Conservation (phyloP, 2,888 invertebrate genomes). For the Atherix ibis region DNA sequence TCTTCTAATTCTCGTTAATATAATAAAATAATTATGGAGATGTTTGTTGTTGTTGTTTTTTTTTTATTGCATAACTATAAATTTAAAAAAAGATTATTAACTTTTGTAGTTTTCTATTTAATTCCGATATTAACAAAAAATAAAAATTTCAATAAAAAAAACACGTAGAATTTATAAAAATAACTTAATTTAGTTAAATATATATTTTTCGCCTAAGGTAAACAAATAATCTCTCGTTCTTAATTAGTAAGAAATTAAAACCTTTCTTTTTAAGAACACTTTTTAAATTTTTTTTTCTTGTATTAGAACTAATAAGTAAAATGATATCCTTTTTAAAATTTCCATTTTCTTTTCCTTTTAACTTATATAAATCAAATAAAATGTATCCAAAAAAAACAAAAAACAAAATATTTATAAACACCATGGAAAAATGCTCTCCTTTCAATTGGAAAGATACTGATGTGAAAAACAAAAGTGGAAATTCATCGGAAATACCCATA, state of each 20-base stretch:
- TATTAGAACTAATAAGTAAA: slow-evolving; percentile 1
- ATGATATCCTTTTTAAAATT: slow-evolving; percentile 5
- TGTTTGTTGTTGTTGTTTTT: too few relatives aligned
- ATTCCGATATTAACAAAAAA: slow-evolving; percentile 1
- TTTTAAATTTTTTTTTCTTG: not conserved
- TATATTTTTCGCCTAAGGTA: too few relatives aligned
- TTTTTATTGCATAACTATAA: too few relatives aligned
- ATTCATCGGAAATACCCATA: slow-evolving; percentile 31
- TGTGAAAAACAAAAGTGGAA: slow-evolving; percentile 30
- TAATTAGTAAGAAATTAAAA: too few relatives aligned
- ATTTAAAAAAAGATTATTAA: too few relatives aligned
- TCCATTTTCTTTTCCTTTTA: not conserved
- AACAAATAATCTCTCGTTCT: too few relatives aligned
- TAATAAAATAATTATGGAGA: not conserved
- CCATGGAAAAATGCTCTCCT: slow-evolving; percentile 1
- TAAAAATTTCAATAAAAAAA: too few relatives aligned
- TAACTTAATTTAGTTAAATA: slow-evolving; percentile 3
- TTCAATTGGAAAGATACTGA: slow-evolving; percentile 16
- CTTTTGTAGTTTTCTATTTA: too few relatives aligned
- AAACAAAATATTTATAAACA: too few relatives aligned
- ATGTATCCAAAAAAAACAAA: too few relatives aligned
- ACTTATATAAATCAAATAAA: too few relatives aligned
- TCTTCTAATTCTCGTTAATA: too few relatives aligned
- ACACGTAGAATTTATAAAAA: not conserved
- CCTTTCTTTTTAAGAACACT: not conserved